phyloP scores from a whole-genome alignment of 2,113 vertebrate species.

The Centrocercus urophasianus region DNA sequence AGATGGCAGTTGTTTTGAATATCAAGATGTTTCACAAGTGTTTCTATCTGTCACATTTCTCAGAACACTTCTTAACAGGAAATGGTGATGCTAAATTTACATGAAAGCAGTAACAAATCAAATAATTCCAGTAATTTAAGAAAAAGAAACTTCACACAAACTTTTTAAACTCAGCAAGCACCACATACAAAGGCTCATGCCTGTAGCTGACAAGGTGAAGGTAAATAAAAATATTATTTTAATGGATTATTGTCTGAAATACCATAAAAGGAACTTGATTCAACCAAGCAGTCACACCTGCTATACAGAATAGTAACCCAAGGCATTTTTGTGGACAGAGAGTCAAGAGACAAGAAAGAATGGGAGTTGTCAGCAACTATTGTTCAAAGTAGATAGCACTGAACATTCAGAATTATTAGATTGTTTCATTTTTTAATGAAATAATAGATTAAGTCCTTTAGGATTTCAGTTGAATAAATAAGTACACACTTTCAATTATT shows the following conservation, averaged over 20 bases:
- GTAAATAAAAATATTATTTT: background rate
- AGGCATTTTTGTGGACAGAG: background rate
- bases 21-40: background rate
- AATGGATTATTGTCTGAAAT: background rate
- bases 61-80: background rate
- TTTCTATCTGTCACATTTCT: background rate
- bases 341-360: background rate
- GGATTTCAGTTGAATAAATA: background rate
- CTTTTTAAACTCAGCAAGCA: background rate
- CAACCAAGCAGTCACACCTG: background rate
- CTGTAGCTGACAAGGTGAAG: background rate
- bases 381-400: background rate
- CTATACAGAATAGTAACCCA: background rate
- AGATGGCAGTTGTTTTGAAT: background rate
- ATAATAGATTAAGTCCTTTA: background rate
- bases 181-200: background rate
- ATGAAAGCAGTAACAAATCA: background rate
- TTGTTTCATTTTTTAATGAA: background rate
- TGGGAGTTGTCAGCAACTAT: background rate
- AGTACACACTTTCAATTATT: rapidly evolving
- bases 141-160: background rate
- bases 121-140: background rate
- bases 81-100: background rate
- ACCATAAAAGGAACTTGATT: background rate
- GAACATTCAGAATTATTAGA: background rate